Conservation (phyloP, 2,797 vertebrate species). For the Coracias cyanogaster region DNA sequence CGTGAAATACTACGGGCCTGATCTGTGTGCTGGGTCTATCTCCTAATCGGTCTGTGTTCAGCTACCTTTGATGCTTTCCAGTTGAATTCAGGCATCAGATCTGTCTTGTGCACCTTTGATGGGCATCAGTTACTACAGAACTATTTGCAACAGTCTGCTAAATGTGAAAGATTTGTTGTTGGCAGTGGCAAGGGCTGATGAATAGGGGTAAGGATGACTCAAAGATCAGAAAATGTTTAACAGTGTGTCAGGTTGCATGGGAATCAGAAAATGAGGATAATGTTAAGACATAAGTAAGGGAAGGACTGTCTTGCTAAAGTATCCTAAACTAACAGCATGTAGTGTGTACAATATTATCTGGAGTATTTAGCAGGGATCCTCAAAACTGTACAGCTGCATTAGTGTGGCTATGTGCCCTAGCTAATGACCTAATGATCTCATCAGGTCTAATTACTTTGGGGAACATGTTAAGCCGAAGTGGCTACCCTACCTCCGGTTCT, state of each 20-base stretch:
- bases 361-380: neutral
- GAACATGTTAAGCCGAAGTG: neutral
- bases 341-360: neutral
- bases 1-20: neutral
- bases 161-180: neutral
- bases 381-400: neutral
- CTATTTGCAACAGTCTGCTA: neutral
- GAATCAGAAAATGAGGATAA: neutral
- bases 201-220: neutral
- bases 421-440: neutral
- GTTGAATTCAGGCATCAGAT: neutral
- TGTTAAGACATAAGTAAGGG: neutral
- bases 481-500: neutral
- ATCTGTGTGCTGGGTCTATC: too few relatives aligned
- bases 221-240: neutral
- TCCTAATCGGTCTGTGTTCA: neutral
- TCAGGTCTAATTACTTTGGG: neutral
- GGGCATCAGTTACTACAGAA: neutral
- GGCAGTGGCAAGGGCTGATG: neutral
- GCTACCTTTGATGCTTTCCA: neutral
- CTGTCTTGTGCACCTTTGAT: neutral
- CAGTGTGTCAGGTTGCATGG: neutral
- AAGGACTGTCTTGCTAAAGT: neutral
- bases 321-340: neutral
- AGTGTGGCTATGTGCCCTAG: neutral